Base-by-base conservation (phyloP, 2,113 vertebrate species). In the Morone chrysops region DNA sequence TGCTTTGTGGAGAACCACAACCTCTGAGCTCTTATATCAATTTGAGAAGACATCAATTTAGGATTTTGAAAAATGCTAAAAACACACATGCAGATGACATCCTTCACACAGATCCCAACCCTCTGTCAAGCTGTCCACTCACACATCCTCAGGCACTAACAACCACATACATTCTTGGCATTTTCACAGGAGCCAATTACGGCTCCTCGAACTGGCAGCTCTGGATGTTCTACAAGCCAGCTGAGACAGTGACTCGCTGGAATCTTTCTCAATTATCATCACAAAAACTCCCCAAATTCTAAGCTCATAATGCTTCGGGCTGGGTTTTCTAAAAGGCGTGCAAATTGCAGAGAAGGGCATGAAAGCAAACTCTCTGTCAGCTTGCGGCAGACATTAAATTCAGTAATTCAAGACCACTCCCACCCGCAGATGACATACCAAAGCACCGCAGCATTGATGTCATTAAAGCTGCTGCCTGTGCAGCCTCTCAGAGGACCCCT, bases 141-240 rank as follows among this genome's bases (percentile, higher is more conserved):
- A 86, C 70, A 81, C 83, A 70, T 84, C 89, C 87, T 74, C 76
- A 82, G 78, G 86, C 81, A 50, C 75, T 53, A 63, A 80, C 73
- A 61, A 88, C 87, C 88, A 66, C 82, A 81, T 63, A 67, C 88
- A 93, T 91, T 92, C 89, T 83, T 90, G 79, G 81, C 86, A 87
- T 82, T 87, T 89, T 80, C 66, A 53, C 80, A 70, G 79, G 59
- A 81, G 81, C 86, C 79, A 89, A 90, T 90, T 89, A 89, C 65
- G 1, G 70, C 80, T 68, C 51, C 62, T 47, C 1, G 20, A 75
- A 85, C 72, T 65, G n/a, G 87, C 81, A 79, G 81, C 83, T 75
- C 75, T 81, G 84, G 70, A 79, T 80, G 81, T 76, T 89, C 11
- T 0, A 75, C 67, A 75, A 45, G 60, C 68, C 82, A 56, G 70